phyloP scores from a whole-genome alignment of 2,113 vertebrate species.

The Cebus imitator region DNA sequence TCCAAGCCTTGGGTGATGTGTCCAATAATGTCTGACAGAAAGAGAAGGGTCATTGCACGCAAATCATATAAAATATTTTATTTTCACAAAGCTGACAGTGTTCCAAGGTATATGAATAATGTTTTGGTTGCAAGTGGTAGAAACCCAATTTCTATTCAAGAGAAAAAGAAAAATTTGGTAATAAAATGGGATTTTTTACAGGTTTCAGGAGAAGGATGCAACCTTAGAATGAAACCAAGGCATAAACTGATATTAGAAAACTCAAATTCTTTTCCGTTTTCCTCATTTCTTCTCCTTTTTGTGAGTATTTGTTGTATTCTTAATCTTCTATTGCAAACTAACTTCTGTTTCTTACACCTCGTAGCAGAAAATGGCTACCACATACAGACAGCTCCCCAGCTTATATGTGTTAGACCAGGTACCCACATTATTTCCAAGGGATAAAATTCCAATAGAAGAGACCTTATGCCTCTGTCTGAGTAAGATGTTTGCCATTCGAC shows the following conservation, averaged over 20 bases:
- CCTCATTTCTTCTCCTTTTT: neutral
- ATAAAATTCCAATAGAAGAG: neutral
- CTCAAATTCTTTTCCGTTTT: neutral
- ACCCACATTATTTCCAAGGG: neutral
- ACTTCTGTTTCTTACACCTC: neutral
- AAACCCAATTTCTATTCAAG: neutral
- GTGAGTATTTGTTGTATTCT: neutral
- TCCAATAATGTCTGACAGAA: neutral
- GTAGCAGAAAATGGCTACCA: neutral
- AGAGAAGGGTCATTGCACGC: neutral
- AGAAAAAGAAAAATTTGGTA: neutral
- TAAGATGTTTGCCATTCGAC: neutral
- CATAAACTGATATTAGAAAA: neutral
- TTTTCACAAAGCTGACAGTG: neutral
- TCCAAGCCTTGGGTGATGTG: neutral
- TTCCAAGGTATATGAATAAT: neutral
- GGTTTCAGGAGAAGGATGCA: neutral
- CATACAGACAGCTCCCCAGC: neutral
- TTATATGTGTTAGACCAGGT: neutral
- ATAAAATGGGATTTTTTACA: neutral
- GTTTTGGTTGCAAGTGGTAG: neutral
- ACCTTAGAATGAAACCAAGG: neutral
- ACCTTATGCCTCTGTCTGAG: neutral
- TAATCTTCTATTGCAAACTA: neutral
- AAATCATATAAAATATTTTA: neutral